Base-by-base conservation (phyloP, 2,113 vertebrate genomes). In the Vicugna pacos region DNA sequence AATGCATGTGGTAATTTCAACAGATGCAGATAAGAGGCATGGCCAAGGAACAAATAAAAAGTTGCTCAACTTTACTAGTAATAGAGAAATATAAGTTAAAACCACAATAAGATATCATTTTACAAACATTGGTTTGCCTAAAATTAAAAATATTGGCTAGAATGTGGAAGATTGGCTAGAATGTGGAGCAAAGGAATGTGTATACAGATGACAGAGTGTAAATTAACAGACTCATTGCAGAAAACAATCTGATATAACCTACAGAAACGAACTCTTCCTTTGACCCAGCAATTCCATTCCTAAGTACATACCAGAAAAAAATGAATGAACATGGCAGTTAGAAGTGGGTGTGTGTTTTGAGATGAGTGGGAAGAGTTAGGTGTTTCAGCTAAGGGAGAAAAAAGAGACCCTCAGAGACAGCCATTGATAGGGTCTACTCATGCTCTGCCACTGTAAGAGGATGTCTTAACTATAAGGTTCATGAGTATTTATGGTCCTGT, bases 141-240 rank as follows among this genome's bases (percentile, higher is more conserved):
- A 93, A 87, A 19, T 82, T 93, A 64, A 50, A 95, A 91, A 77
- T 72, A 38, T 24, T 87, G 35, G n/a, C 19, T 93, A 56, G 20
- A 95, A 87, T 20, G 11, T 86, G 58, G 64, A 60, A 26, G 6
- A 2, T 24, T 87, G 35, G n/a, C 19, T 93, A 56, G 20, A 95
- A 87, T 20, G 11, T 86, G 58, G 46, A 85, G 32, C 50, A 75
- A 89, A 93, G 28, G 22, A 60, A 67, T 15, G 76, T 24, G 42
- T 28, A 35, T 9, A 67, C 1, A 26, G 32, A 46, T 76, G 60
- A 62, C 35, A 91, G n/a, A 52, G 1, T 77, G 4, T 48, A 95
- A 93, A 91, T 28, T 62, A 19, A 91, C 48, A 48, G 12, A 83
- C 20, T 77, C 16, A 8, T 50, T 56, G 93, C 58, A 32, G 62